phyloP scores from a whole-genome alignment of 2,888 invertebrate species.

The Drosophila anomelani region DNA sequence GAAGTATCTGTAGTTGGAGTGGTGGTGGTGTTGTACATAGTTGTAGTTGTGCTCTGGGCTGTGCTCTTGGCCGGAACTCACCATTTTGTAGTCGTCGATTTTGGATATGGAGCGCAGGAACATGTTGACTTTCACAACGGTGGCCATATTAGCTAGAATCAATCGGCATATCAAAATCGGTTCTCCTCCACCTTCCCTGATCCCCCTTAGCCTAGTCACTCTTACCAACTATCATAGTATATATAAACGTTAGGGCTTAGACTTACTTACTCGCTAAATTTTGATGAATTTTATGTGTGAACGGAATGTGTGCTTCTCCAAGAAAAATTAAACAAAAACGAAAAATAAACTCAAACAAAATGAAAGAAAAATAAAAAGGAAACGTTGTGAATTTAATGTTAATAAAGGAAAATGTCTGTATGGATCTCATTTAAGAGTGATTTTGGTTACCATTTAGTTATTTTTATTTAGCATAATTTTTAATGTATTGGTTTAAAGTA shows the following conservation, averaged over 20 bases:
- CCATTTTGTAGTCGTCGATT: constrained; percentile 99
- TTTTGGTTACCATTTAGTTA: constrained; percentile 15
- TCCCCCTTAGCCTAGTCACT: constrained; percentile 13
- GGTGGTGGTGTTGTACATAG: constrained; percentile 23
- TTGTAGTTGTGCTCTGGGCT: constrained; percentile 19
- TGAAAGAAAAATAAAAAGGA: not conserved
- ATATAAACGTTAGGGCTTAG: not conserved
- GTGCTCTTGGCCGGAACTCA: constrained; percentile 87
- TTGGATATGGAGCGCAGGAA: constrained; percentile 98
- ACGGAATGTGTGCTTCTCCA: constrained; percentile 61
- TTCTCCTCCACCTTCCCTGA: constrained; percentile 32
- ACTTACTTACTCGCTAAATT: constrained; percentile 11
- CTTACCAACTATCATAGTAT: constrained; percentile 41
- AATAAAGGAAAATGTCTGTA: constrained; percentile 82
- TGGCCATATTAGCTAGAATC: constrained; percentile 91
- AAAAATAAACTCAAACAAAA: constrained; percentile 18
- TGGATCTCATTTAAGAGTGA: constrained; percentile 82
- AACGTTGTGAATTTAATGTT: constrained; percentile 10
- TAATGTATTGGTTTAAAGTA: not conserved
- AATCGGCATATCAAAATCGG: constrained; percentile 63
- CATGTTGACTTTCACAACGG: constrained; percentile 96
- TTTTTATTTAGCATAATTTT: constrained; percentile 1
- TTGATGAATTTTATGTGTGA: constrained; percentile 74
- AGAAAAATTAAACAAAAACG: constrained; percentile 39
- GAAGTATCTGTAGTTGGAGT: constrained; percentile 28